Base-by-base conservation (phyloP, 2,888 invertebrate species). In the Diplazon laetatorius region DNA sequence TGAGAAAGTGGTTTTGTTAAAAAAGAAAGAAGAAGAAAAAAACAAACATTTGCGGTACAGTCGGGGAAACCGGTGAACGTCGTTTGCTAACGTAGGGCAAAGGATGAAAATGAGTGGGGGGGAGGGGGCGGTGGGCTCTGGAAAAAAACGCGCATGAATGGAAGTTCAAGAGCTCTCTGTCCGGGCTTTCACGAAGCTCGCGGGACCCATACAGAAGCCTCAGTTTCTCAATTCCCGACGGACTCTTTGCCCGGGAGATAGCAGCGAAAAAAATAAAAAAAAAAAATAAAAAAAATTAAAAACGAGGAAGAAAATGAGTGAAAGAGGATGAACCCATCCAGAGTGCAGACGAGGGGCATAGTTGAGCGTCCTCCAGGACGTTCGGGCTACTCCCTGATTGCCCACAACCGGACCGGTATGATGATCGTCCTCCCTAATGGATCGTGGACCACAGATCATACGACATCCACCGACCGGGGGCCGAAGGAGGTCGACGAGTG, bases 111-210 rank as follows among this genome's bases (percentile, higher is more conserved):
- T 74, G 70, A 80, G 72, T 76, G 44, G 79, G 72, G 72, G 39
- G 50, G n/a, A n/a, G n/a, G n/a, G n/a, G n/a, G n/a, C n/a, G n/a
- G n/a, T n/a, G n/a, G n/a, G n/a, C n/a, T n/a, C 39, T 20, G 82
- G 76, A 82, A 84, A 85, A 83, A n/a, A n/a, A n/a, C n/a, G n/a
- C 82, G 84, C 79, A 82, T 86, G 87, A 87, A 87, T 87, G 83
- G 85, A 84, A 80, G 78, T 85, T 86, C 84, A 85, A 86, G 85
- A 83, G 85, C 77, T 69, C 76, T 35, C 42, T 66, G 10, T 22
- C 30, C 82, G 82, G 81, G 79, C 73, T 83, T 86, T 86, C 83
- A 86, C 82, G 84, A 79, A 39, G 5, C 52, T 39, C 9, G 39
- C 22, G 20, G 50, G 37, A n/a, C n/a, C 0, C 37, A 18, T 37